phyloP scores from a whole-genome alignment of 2,888 invertebrate genomes.

The Neria commutata region DNA sequence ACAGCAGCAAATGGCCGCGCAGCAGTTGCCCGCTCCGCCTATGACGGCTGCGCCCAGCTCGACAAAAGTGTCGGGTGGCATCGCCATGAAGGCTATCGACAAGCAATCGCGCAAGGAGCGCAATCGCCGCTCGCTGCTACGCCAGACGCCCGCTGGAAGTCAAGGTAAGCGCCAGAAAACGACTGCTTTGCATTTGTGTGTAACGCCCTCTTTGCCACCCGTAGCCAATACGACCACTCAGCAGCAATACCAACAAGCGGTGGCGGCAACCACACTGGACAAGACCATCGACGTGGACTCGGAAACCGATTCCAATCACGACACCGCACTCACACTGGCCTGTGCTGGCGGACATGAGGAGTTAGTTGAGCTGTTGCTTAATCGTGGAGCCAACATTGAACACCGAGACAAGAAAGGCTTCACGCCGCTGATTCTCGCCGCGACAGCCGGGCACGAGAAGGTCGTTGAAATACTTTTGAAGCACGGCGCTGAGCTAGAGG shows the following conservation, averaged over 20 bases:
- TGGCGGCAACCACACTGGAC: slow-evolving; percentile 65
- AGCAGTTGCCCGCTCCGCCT: slow-evolving; percentile 31
- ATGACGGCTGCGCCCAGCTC: slow-evolving; percentile 40
- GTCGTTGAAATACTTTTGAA: slow-evolving; percentile 90
- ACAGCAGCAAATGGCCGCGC: slow-evolving; percentile 32
- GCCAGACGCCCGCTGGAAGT: slow-evolving; percentile 61
- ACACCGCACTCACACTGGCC: slow-evolving; percentile 96
- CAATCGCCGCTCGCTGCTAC: slow-evolving; percentile 55
- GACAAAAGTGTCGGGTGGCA: slow-evolving; percentile 54
- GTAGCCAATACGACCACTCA: slow-evolving; percentile 36
- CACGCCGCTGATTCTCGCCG: slow-evolving; percentile 95
- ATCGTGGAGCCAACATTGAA: slow-evolving; percentile 94
- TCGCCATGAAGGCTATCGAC: slow-evolving; percentile 60
- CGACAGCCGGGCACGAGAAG: slow-evolving; percentile 93
- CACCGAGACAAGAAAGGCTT: slow-evolving; percentile 99
- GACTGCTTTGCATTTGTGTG: too few species aligned
- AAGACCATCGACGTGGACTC: slow-evolving; percentile 93
- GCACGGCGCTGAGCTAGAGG: slow-evolving; percentile 96
- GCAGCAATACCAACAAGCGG: slow-evolving; percentile 52
- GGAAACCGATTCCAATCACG: slow-evolving; percentile 98
- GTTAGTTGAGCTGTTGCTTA: slow-evolving; percentile 88
- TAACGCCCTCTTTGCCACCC: too few species aligned
- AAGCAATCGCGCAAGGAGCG: slow-evolving; percentile 62
- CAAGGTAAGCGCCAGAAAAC: slow-evolving; percentile 49
- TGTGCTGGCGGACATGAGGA: slow-evolving; percentile 98